These are phyloP conservation scores for Cephus runcator DNA, from an alignment of 2,888 invertebrate species.

Conservation along the genomic window DNA sequence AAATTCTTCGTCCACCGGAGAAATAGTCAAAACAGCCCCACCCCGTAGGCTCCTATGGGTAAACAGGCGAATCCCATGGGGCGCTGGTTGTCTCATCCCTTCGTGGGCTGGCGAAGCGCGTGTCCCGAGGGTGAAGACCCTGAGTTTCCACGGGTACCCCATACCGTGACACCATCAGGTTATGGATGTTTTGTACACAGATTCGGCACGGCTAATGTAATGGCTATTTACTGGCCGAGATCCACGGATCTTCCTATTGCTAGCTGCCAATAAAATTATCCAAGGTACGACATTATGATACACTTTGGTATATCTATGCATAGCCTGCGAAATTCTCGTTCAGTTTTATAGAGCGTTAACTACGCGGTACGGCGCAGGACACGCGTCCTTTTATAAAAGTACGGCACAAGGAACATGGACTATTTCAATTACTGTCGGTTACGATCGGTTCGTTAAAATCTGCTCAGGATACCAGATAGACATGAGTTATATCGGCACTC, in stretches of 20 bases:
- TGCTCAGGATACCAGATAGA: neutral
- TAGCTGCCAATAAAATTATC: conserved; percentile 60
- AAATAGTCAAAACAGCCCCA: conserved; percentile 54
- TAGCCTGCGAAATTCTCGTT: neutral
- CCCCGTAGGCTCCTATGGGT: conserved; percentile 41
- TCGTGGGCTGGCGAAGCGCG: conserved; percentile 21
- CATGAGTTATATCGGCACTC: conserved; percentile 16
- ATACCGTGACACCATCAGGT: conserved; percentile 53
- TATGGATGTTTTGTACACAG: conserved; percentile 57
- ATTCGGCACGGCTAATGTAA: conserved; percentile 62
- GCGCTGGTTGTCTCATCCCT: conserved; percentile 10
- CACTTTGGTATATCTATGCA: conserved; percentile 12
- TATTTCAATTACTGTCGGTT: conserved; percentile 55
- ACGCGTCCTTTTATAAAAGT: conserved; percentile 9
- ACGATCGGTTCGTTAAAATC: conserved; percentile 16
- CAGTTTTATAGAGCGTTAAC: neutral
- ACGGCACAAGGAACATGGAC: conserved; percentile 29
- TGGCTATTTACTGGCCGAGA: conserved; percentile 44
- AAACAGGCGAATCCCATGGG: conserved; percentile 26
- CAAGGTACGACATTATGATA: conserved; percentile 58
- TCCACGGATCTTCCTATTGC: conserved; percentile 30
- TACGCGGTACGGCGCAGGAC: neutral
- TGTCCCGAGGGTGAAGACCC: conserved; percentile 30
- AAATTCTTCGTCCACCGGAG: conserved; percentile 26
- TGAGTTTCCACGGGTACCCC: conserved; percentile 18